Conservation (phyloP, 2,797 vertebrate species). For the Buphagus erythrorhynchus region DNA sequence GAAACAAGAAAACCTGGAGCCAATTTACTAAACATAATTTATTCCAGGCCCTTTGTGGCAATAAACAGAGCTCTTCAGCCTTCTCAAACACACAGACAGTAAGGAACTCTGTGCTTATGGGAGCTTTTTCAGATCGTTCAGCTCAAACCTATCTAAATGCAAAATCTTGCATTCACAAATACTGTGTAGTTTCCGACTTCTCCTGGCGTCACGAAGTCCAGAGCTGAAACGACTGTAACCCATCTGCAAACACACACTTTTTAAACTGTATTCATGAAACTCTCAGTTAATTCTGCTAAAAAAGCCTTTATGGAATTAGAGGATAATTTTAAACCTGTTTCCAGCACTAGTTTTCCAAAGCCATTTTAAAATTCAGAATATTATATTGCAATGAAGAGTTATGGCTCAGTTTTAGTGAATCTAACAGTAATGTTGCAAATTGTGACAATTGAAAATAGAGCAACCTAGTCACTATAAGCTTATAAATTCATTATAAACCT, state of each 20-base stretch:
- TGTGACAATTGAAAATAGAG: background rate
- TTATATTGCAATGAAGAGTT: background rate
- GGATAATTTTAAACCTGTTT: background rate
- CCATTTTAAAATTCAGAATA: background rate
- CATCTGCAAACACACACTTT: background rate
- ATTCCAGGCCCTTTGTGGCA: constrained; percentile 71
- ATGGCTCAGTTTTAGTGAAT: background rate
- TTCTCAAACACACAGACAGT: constrained; percentile 58
- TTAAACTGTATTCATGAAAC: background rate
- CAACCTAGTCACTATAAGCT: background rate
- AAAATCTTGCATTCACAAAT: constrained; percentile 48
- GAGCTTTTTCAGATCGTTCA: constrained; percentile 52
- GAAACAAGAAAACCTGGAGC: constrained; percentile 71
- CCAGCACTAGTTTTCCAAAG: background rate
- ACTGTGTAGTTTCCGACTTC: background rate
- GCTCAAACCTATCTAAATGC: constrained; percentile 64
- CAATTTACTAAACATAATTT: constrained; percentile 75
- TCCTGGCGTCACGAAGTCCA: constrained; percentile 11
- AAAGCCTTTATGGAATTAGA: background rate
- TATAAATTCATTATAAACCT: background rate
- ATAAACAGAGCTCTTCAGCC: constrained; percentile 73
- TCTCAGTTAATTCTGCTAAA: background rate
- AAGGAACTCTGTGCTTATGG: constrained; percentile 56
- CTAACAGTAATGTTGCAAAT: background rate
- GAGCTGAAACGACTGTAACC: constrained; percentile 9